These are phyloP conservation scores for Chelmon rostratus DNA, from an alignment of 2,797 vertebrate genomes.

Conservation along the genomic window DNA sequence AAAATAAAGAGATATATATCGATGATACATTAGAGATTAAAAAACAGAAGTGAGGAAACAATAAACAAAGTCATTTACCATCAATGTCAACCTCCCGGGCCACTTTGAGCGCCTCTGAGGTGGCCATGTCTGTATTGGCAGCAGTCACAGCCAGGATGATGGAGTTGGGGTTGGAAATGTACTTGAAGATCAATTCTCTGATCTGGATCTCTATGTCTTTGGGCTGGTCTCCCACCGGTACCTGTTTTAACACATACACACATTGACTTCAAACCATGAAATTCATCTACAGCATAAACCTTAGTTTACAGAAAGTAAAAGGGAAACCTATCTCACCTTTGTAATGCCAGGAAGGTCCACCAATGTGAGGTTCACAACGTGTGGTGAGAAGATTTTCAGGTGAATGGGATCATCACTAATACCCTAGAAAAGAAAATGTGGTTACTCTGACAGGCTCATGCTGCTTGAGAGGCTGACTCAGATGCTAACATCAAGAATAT, in stretches of 20 bases:
- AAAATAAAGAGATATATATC: background rate
- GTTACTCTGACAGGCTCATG: background rate
- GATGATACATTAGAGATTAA: background rate
- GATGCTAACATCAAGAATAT: background rate
- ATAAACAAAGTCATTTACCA: conserved; percentile 81
- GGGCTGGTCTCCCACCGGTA: conserved; percentile 97
- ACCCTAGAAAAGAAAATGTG: conserved; percentile 82
- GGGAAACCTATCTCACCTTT: conserved; percentile 86
- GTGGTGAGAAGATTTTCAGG: conserved; percentile 96
- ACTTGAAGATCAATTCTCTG: conserved; percentile 93
- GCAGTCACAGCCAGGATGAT: conserved; percentile 98
- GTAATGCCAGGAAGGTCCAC: conserved; percentile 98
- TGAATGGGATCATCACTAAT: conserved; percentile 98
- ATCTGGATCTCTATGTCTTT: conserved; percentile 99
- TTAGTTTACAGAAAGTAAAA: background rate
- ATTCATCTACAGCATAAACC: background rate
- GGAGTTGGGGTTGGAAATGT: conserved; percentile 98
- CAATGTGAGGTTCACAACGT: conserved; percentile 96
- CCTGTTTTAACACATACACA: conserved; percentile 77
- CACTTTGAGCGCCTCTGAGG: conserved; percentile 97
- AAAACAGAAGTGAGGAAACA: background rate
- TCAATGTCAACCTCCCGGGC: conserved; percentile 96
- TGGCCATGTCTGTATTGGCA: conserved; percentile 99
- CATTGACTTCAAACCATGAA: background rate
- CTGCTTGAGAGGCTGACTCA: background rate